Evolutionary conservation across 1,140 invertebrate genomes (phyloP), one percentile per base, ranked within the genome.

Genomic region (Bombus huntii): DNA sequence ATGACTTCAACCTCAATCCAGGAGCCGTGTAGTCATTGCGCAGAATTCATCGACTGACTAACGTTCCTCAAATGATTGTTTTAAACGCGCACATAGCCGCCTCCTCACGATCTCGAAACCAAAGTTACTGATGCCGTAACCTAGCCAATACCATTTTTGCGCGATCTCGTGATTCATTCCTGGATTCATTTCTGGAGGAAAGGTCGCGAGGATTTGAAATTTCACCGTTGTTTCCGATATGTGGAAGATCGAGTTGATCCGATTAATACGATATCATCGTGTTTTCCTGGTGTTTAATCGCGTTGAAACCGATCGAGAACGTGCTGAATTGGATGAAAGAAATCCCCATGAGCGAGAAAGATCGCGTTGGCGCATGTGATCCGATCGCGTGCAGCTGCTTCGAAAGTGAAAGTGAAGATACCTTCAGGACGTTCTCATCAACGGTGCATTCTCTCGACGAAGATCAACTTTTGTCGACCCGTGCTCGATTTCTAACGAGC

Each of bases 381-480:
- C 47, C 53, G 75, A 76, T 37, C 34, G 57, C 76, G 71, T 79
- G 86, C 90, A 90, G 89, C 87, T 90, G 90, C 74, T 44, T 87
- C 83, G 83, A 91, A 88, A 91, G 90, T 91, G 90, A 91, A 91
- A 91, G 90, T 88, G 87, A 91, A 80, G 89, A 89, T 85, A 87
- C 85, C 90, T 89, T 62, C 89, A 78, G 89, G 89, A 89, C 75
- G 83, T 91, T 91, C 87, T 91, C 87, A 91, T 91, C 85, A 80
- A 62, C 81, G 80, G 47, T 15, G 84, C 75, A 89, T 88, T 84
- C 84, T 68, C 76, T 53, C 31, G 74, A 53, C 39, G 65, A 86
- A 31, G 89, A 91, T 90, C 87, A 85, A 90, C 81, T 90, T 90
- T 90, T 90, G 89, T 88, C 87, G 89, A 90, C 83, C 79, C 68